These are phyloP conservation scores for Centruroides vittatus DNA, from an alignment of 1,140 invertebrate genomes.

Conservation along the genomic window DNA sequence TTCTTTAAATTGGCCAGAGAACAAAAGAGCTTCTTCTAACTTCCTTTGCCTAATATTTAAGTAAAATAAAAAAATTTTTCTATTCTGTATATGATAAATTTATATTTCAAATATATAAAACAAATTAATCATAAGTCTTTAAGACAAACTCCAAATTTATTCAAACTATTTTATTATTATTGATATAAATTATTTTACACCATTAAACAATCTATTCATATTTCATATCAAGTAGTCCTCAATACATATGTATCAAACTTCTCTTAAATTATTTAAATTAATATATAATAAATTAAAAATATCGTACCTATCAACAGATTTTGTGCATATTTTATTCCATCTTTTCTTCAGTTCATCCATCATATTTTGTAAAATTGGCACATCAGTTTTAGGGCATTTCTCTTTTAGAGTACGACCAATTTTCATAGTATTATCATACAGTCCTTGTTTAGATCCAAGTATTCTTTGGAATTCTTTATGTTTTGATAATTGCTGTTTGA, in stretches of 20 bases:
- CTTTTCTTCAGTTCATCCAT: slow-evolving; percentile 77
- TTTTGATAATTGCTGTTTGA: slow-evolving; percentile 70
- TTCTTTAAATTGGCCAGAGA: slow-evolving; percentile 92
- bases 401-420: slow-evolving; percentile 82
- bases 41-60: slow-evolving; percentile 53
- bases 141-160: too few species aligned
- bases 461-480: slow-evolving; percentile 91
- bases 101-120: too few species aligned
- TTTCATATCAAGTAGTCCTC: too few species aligned
- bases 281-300: not conserved
- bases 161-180: too few species aligned
- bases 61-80: too few species aligned
- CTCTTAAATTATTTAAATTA: too few species aligned
- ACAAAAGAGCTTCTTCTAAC: slow-evolving; percentile 81
- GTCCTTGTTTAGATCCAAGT: slow-evolving; percentile 76
- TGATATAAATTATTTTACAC: too few species aligned
- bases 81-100: too few species aligned
- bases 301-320: slow-evolving; percentile 60
- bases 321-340: slow-evolving; percentile 86
- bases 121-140: too few species aligned
- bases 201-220: too few species aligned
- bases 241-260: too few species aligned
- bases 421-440: slow-evolving; percentile 79
- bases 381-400: slow-evolving; percentile 80
- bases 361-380: slow-evolving; percentile 65